A percentile compares a stretch with the other conserved stretches of the same genome.
Evolutionary conservation across 2,113 vertebrate species (phyloP).

Genomic region (Zosterops hypoxanthus): DNA sequence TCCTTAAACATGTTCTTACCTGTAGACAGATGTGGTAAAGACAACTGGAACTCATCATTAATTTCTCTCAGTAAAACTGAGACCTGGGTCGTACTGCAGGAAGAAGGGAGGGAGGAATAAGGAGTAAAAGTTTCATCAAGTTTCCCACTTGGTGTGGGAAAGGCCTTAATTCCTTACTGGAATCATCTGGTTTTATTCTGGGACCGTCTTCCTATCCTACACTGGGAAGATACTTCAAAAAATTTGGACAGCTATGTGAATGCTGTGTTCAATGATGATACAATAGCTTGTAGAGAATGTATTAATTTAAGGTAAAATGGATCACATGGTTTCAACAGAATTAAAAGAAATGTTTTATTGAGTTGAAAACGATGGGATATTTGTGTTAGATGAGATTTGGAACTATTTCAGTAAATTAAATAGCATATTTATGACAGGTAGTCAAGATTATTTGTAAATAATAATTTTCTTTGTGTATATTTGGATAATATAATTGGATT

Average conservation of each 20-base stretch:
- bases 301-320: neutral
- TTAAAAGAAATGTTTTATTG: neutral
- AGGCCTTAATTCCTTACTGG: neutral
- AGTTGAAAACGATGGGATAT: neutral
- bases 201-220: neutral
- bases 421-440: neutral
- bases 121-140: neutral
- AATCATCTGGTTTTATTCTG: neutral
- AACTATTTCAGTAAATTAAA: neutral
- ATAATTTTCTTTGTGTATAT: neutral
- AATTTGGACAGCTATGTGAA: neutral
- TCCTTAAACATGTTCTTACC: neutral
- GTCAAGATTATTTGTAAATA: neutral
- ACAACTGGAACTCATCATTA: neutral
- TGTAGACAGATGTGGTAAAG: neutral
- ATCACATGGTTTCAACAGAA: neutral
- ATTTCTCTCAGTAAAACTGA: neutral
- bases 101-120: neutral
- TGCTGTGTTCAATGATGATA: neutral
- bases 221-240: neutral
- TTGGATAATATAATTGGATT: neutral
- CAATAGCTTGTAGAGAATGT: neutral
- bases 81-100: neutral
- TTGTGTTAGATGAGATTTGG: neutral
- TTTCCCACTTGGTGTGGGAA: neutral